Percentiles rank a stretch among this genome's conserved stretches.
These are phyloP conservation scores for Drosophila parvula DNA, from an alignment of 1,140 invertebrate genomes.

Conservation along the genomic window DNA sequence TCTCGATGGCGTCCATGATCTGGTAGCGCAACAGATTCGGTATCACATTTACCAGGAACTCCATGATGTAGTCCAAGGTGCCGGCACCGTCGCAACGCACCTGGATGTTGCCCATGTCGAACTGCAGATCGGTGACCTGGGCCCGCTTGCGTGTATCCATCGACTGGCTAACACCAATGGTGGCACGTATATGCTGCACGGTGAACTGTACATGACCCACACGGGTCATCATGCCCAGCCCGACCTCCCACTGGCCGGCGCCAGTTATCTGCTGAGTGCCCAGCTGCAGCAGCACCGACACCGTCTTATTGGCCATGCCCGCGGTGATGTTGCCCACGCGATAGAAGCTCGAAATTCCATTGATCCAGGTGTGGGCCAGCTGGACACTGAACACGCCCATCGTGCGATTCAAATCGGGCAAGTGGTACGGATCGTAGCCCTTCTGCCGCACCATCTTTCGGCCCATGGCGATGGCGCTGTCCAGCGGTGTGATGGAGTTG, in stretches of 20 bases:
- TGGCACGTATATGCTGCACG: constrained; percentile 89
- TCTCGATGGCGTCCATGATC: constrained; percentile 92
- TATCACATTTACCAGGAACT: constrained; percentile 90
- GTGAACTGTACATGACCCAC: constrained; percentile 90
- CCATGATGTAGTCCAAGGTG: constrained; percentile 91
- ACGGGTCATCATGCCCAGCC: constrained; percentile 88
- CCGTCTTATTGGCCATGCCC: constrained; percentile 89
- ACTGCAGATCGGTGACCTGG: constrained; percentile 88
- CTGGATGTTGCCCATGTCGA: constrained; percentile 93
- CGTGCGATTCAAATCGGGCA: constrained; percentile 89
- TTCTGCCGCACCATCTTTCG: constrained; percentile 89
- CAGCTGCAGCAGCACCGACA: constrained; percentile 86
- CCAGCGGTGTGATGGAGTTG: constrained; percentile 93
- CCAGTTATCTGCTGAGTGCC: constrained; percentile 92
- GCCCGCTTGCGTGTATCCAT: constrained; percentile 90
- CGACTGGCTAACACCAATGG: constrained; percentile 88
- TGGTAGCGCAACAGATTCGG: constrained; percentile 93
- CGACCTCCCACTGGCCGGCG: constrained; percentile 90
- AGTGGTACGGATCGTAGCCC: constrained; percentile 89
- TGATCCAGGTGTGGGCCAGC: constrained; percentile 90
- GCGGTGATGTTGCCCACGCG: constrained; percentile 91
- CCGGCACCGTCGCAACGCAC: constrained; percentile 90
- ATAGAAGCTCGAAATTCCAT: constrained; percentile 91
- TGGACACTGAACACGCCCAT: constrained; percentile 88
- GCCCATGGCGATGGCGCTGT: constrained; percentile 90